These are phyloP conservation scores for Teleogryllus occipitalis DNA, from an alignment of 1,140 invertebrate species.

Conservation along the genomic window DNA sequence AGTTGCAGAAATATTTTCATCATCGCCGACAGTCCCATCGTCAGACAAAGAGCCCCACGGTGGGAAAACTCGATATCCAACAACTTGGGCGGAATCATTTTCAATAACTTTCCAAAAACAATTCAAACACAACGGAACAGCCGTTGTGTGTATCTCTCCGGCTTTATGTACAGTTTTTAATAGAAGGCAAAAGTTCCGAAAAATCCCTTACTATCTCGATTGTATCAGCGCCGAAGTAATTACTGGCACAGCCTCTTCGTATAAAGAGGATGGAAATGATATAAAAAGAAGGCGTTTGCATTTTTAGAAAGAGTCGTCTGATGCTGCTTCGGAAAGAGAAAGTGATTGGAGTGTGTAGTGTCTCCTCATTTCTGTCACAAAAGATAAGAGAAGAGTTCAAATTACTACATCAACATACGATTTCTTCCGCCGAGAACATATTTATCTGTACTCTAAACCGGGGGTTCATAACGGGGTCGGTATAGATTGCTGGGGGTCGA, in stretches of 20 bases:
- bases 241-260: not conserved
- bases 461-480: no score
- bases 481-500: no score
- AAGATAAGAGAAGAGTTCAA: no score
- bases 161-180: not conserved
- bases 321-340: no score
- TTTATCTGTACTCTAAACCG: no score
- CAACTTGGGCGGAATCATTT: not conserved
- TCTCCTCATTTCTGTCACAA: no score
- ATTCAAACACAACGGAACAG: not conserved
- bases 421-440: no score
- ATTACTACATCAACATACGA: no score
- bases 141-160: not conserved
- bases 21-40: not conserved
- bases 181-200: not conserved
- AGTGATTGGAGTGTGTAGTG: no score
- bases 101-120: not conserved
- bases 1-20: conserved; percentile 5
- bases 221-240: not conserved
- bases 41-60: not conserved
- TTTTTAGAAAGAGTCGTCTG: no score
- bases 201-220: not conserved
- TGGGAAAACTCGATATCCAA: not conserved
- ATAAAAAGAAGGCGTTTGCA: no score
- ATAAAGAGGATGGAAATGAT: no score